Evolutionary conservation across 2,113 vertebrate genomes (phyloP), one percentile per base, ranked within the genome.

Genomic region (Crotalus tigris): DNA sequence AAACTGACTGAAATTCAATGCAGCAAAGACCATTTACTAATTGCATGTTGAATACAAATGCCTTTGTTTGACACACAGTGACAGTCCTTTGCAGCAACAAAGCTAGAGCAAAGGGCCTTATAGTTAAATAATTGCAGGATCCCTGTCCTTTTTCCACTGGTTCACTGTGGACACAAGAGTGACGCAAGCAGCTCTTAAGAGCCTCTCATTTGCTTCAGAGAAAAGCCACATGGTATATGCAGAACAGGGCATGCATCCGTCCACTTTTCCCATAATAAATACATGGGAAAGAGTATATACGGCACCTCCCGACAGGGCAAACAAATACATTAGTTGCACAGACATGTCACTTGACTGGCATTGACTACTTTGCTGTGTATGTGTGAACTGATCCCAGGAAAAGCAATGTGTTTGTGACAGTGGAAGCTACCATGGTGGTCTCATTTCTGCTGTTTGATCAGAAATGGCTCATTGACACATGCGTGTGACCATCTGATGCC

Each of bases 11-110:
- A 96, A 97, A 97, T 29, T 51, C 0, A 97, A 96, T 96, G 94
- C 95, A 96, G 94, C 96, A 96, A 95, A 97, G 97, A 94, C 96
- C 97, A 97, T 97, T 97, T 97, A 98, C 97, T 97, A 97, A 96
- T 96, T 94, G 93, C 96, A 96, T 96, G 95, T 96, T 92, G 93
- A 96, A 96, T 96, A 97, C 96, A 96, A 96, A 75, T 58, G 81
- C 85, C n/a, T 44, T 93, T 90, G 55, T 95, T 13, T 10, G 94
- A 75, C 87, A 87, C 91, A 95, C 92, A 5, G 91, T 94, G 93
- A 95, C 87, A 95, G 97, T 95, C 96, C 95, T 95, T 96, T 61
- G 55, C 12, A 94, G 94, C 96, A 97, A 97, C 94, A 94, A 92
- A 94, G 95, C 95, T 3, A 3, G 89, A 3, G 93, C 87, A 94